Evolutionary conservation across 2,888 invertebrate species (phyloP), one percentile per base, ranked within the genome.

Genomic region (Uloborus plumipes): DNA sequence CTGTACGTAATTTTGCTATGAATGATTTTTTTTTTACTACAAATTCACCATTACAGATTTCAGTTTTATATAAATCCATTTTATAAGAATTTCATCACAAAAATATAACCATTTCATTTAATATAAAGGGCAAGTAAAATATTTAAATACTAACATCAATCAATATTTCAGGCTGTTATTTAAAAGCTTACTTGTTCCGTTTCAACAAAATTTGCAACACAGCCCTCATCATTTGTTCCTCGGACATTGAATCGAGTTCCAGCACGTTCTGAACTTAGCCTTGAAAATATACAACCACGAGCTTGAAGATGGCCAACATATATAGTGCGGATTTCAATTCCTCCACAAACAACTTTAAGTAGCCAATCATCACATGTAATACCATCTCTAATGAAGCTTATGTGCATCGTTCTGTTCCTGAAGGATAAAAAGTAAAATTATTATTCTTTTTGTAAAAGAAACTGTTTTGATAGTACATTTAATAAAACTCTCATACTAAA

Each of bases 171-270:
- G n/a, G 18, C 9, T 2, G 13, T n/a, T 58, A 22, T 16, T 26
- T 26, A 15, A 75, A 0, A 49, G 55, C 59, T 94, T 18, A 97
- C 95, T 91, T 99, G 99, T 90, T 99, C 99, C 0, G 99, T 99
- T 92, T 99, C 99, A 47, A 99, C 99, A 92, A 99, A 99, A 91
- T 99, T 99, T 0, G 99, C 99, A 18, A 99, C 99, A 91, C 98
- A 95, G 0, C 99, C 99, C 89, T 98, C 97, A 90, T 99, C 99
- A 90, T 99, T 99, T 85, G 95, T 95, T n/a, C 99, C 99, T 86
- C 99, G 92, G 0, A 99, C 98, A 91, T 99, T 98, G 89, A 99
- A 99, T 86, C 96, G 91, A 31, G 99, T 99, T 47, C 99, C 99
- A 75, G 99, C 99, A 86, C 99, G 91, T 90, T 99, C 99, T 90